Evolutionary conservation across 2,888 invertebrate species (phyloP).

Genomic region (Calephelis perditalis): DNA sequence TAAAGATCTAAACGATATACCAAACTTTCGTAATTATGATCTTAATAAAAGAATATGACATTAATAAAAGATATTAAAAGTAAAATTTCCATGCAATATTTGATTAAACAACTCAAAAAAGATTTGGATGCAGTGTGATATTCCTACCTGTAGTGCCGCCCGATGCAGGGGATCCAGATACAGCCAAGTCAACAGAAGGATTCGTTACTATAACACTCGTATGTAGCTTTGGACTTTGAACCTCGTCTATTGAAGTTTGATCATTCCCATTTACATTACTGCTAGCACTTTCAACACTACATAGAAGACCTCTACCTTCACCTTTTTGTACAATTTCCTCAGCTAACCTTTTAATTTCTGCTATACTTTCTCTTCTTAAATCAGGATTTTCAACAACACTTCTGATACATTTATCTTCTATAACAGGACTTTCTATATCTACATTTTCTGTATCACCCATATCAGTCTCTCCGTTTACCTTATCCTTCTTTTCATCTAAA

Average conservation of each 20-base stretch:
- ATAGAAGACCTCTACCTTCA: slow-evolving; percentile 60
- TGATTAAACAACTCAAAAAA: too few species aligned
- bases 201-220: slow-evolving; percentile 85
- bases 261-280: slow-evolving; percentile 58
- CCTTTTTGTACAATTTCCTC: slow-evolving; percentile 73
- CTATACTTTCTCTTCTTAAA: slow-evolving; percentile 67
- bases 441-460: slow-evolving; percentile 56
- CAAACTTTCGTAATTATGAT: too few species aligned
- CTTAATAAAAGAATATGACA: too few species aligned
- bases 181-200: slow-evolving; percentile 82
- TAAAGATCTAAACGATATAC: too few species aligned
- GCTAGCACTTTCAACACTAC: slow-evolving; percentile 68
- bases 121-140: too few species aligned
- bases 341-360: slow-evolving; percentile 67
- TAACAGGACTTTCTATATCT: slow-evolving; percentile 7
- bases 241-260: slow-evolving; percentile 53
- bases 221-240: slow-evolving; percentile 55
- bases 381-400: slow-evolving; percentile 69
- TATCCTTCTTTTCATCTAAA: slow-evolving; percentile 63
- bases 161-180: slow-evolving; percentile 65
- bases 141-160: slow-evolving; percentile 60
- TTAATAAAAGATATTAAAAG: too few species aligned
- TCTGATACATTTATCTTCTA: slow-evolving; percentile 42
- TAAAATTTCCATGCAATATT: too few species aligned
- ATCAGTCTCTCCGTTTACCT: slow-evolving; percentile 73